phyloP scores from a whole-genome alignment of 1,140 invertebrate genomes.

The Lepidostoma basale region DNA sequence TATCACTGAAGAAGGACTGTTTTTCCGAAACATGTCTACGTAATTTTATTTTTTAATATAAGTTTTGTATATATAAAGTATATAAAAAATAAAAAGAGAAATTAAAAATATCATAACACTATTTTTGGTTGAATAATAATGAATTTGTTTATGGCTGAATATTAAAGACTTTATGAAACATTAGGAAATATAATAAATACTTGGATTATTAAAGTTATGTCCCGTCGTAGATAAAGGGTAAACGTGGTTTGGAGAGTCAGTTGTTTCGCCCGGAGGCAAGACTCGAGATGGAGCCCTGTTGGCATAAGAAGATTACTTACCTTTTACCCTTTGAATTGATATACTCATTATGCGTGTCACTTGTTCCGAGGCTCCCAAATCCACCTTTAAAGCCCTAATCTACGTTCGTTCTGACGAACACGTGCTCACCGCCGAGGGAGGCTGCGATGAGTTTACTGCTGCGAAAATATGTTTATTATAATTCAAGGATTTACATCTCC shows the following conservation, averaged over 20 bases:
- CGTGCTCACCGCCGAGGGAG: not conserved
- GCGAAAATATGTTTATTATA: not conserved
- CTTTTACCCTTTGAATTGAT: slow-evolving; percentile 46
- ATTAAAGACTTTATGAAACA: no score
- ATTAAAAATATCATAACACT: no score
- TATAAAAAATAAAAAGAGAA: no score
- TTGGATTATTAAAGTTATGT: no score
- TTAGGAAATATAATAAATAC: no score
- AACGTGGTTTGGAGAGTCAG: not conserved
- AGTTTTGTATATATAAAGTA: no score
- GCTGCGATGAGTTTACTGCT: not conserved
- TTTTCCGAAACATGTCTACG: no score
- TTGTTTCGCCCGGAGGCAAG: slow-evolving; percentile 1
- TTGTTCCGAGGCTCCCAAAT: slow-evolving; percentile 31
- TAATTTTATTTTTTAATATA: no score
- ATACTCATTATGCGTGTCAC: slow-evolving; percentile 36
- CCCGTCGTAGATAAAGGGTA: not conserved
- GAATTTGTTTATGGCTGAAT: no score
- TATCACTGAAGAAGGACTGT: no score
- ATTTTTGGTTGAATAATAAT: no score
- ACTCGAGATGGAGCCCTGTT: slow-evolving; percentile 27
- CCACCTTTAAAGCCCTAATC: slow-evolving; percentile 26
- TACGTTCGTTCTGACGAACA: not conserved
- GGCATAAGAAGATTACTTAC: slow-evolving; percentile 43
- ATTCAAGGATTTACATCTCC: not conserved